Base-by-base conservation (phyloP, 1,140 invertebrate species). In the Hycleus phaleratus region DNA sequence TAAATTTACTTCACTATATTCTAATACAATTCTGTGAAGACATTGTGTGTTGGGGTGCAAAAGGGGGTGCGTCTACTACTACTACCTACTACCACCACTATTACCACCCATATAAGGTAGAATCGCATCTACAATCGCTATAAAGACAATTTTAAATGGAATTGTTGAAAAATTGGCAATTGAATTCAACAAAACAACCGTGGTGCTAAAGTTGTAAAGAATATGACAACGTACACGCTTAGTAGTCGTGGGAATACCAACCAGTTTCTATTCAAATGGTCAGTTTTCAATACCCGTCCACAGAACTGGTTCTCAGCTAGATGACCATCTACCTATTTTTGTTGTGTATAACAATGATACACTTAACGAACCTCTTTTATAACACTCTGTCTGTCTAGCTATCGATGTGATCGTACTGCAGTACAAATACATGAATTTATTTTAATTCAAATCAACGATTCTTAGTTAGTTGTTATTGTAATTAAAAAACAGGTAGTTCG, bases 1-100 rank as follows among this genome's bases (percentile, higher is more conserved):
- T 68, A 72, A 69, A 69, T 71, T 71, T 65, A 71, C 68, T 72
- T 68, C 63, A 63, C 63, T 65, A 65, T 62, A 63, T 65, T 64
- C 61, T 69, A 66, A 66, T 69, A 68, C 62, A 65, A 69, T 69
- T 69, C 64, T 62, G 56, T 58, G 50, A 64, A 64, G 63, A 64
- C 52, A 55, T 46, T 55, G 52, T 55, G 43, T 46, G 47, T 44
- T 46, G 52, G 44, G 43, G 43, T 44, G 44, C 52, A 46, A 55
- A 55, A 55, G 52, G 18, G 18, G 18, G 18, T 18, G 46, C 52
- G 26, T n/a, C 40, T 3, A 8, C 40, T 11, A 8, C 40, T 11
- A 42, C 9, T 4, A 42, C 9, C 3, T 42, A 42, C 40, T 11
- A 4, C 9, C 40, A 11, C 40, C 40, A 10, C 40, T 4, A 11